phyloP scores from a whole-genome alignment of 2,113 vertebrate species.

The Hydropotes inermis region DNA sequence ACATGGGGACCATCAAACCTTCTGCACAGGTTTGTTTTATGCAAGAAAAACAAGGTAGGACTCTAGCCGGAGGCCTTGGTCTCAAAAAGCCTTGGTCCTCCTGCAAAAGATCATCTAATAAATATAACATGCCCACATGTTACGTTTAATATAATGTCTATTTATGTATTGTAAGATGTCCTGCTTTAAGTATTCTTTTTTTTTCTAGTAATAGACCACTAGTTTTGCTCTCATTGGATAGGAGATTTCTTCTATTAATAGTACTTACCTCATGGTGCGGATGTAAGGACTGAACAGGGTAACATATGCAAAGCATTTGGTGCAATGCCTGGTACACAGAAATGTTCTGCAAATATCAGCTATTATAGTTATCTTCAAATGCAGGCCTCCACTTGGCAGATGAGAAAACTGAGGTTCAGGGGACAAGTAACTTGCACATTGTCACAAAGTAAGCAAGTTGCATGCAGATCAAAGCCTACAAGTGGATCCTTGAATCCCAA shows the following conservation, averaged over 20 bases:
- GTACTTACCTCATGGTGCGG: neutral
- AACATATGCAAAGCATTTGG: neutral
- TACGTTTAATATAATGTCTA: neutral
- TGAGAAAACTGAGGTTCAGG: neutral
- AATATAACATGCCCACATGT: neutral
- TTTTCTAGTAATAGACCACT: conserved; percentile 14
- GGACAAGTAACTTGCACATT: neutral
- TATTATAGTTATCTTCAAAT: neutral
- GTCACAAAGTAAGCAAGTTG: neutral
- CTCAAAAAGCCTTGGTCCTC: neutral
- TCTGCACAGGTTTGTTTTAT: neutral
- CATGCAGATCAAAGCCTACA: neutral
- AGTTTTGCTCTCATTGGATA: neutral
- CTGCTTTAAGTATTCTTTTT: conserved; percentile 27
- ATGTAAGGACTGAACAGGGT: neutral
- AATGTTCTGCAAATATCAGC: neutral
- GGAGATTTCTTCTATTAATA: conserved; percentile 31
- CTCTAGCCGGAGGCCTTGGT: neutral
- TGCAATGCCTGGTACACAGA: neutral
- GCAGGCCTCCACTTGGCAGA: neutral
- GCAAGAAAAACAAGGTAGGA: neutral
- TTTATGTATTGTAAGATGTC: neutral
- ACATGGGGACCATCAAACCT: neutral
- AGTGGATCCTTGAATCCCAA: too few species aligned
- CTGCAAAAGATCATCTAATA: neutral